A percentile compares a stretch with the other conserved stretches of the same genome.
These are phyloP conservation scores for Drosophila arawakana DNA, from an alignment of 1,140 invertebrate genomes.

Conservation along the genomic window DNA sequence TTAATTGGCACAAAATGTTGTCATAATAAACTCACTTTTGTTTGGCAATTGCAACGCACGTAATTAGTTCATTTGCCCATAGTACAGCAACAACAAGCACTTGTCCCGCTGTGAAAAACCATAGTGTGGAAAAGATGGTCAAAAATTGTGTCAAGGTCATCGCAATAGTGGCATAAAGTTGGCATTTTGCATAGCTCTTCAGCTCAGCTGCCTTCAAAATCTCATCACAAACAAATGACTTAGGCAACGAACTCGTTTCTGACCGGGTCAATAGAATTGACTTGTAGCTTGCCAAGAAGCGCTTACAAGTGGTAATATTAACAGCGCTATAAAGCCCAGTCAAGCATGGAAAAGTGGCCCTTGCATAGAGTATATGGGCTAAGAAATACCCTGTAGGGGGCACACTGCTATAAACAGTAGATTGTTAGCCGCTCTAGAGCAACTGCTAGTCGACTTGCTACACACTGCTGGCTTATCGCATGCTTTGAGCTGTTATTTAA, in stretches of 20 bases:
- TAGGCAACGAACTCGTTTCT: constrained; percentile 48
- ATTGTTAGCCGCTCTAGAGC: too few relatives aligned
- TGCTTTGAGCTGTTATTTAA: constrained; percentile 6
- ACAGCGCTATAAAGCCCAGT: not conserved
- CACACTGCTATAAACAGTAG: too few relatives aligned
- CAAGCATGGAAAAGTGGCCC: not conserved
- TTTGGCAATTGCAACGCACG: constrained; percentile 57
- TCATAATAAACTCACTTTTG: constrained; percentile 46
- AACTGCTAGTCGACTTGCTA: too few relatives aligned
- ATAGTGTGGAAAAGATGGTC: constrained; percentile 26
- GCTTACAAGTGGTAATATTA: not conserved
- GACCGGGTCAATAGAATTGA: constrained; percentile 26
- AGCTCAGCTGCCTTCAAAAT: constrained; percentile 37
- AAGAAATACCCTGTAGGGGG: not conserved
- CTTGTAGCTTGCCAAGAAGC: not conserved
- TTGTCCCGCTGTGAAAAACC: constrained; percentile 26
- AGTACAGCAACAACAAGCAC: constrained; percentile 21
- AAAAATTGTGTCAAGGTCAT: constrained; percentile 72
- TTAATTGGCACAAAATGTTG: constrained; percentile 50
- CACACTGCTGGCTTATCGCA: too few relatives aligned
- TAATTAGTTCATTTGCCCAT: constrained; percentile 62
- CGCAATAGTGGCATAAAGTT: constrained; percentile 42
- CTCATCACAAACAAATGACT: constrained; percentile 45
- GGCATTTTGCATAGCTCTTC: constrained; percentile 35
- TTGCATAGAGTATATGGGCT: not conserved